phyloP scores from a whole-genome alignment of 1,140 invertebrate species.

The Bombus terrestris region DNA sequence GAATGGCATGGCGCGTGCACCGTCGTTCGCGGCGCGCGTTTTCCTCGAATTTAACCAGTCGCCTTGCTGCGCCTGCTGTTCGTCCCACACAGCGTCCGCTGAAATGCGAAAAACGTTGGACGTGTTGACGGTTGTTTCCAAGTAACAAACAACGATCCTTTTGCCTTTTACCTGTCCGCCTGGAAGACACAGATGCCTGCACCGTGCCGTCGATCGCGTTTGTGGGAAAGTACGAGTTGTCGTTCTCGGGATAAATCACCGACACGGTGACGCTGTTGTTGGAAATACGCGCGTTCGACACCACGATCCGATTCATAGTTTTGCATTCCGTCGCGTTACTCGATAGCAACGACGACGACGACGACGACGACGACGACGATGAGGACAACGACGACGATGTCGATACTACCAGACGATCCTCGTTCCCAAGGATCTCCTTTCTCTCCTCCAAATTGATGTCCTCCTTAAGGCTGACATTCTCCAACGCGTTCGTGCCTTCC shows the following conservation, averaged over 20 bases:
- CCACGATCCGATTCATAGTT: conserved; percentile 53
- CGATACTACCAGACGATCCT: not conserved
- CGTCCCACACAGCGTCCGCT: not conserved
- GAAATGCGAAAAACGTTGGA: not conserved
- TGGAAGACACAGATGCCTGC: not conserved
- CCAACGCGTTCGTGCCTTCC: not conserved
- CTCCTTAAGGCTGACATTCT: not conserved
- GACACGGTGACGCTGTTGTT: conserved; percentile 66
- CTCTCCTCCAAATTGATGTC: conserved; percentile 1
- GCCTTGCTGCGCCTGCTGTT: not conserved
- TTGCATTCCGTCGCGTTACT: conserved; percentile 21
- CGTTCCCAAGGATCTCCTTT: conserved; percentile 15
- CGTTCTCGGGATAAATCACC: conserved; percentile 58
- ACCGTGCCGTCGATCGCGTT: not conserved
- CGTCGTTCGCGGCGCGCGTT: not conserved
- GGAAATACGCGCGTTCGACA: conserved; percentile 57
- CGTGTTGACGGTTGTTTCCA: not conserved
- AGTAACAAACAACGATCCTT: not conserved
- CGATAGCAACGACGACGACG: not conserved
- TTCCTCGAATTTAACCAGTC: not conserved
- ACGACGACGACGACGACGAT: not conserved
- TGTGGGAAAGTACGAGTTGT: not conserved
- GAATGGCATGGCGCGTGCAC: not conserved
- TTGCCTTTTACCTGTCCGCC: not conserved
- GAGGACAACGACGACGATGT: not conserved